Percentiles rank a stretch among this genome's conserved stretches.
These are phyloP conservation scores for Harpegnathos saltator DNA, from an alignment of 1,140 invertebrate species.

Conservation along the genomic window DNA sequence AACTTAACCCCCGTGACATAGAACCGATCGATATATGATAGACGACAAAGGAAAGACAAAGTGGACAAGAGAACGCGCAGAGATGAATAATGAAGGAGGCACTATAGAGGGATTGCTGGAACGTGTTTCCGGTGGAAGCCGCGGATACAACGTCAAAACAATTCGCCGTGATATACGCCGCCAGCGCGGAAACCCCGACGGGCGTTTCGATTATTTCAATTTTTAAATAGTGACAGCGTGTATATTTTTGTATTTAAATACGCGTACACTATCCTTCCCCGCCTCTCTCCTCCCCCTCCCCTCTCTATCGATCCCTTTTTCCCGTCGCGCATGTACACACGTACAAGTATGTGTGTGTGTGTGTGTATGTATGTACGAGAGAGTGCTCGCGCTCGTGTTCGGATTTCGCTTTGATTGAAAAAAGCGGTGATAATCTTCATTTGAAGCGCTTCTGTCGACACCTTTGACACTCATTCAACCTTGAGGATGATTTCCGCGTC, in stretches of 20 bases:
- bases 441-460: slow-evolving; percentile 6
- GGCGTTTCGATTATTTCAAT: neutral
- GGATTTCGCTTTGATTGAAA: neutral
- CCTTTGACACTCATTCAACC: slow-evolving; percentile 52
- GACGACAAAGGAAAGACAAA: slow-evolving; percentile 64
- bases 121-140: slow-evolving; percentile 49
- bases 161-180: slow-evolving; percentile 42
- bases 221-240: neutral
- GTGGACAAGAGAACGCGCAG: slow-evolving; percentile 56
- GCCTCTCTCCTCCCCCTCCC: too few relatives aligned
- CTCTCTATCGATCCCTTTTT: neutral
- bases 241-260: neutral
- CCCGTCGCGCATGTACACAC: neutral
- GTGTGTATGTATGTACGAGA: neutral
- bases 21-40: slow-evolving; percentile 58
- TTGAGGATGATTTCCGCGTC: slow-evolving; percentile 21
- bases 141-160: slow-evolving; percentile 7
- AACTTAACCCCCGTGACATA: slow-evolving; percentile 57
- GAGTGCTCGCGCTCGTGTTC: too few relatives aligned
- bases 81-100: slow-evolving; percentile 70
- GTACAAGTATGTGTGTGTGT: too few relatives aligned
- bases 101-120: neutral
- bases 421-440: neutral
- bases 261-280: neutral
- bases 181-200: neutral